These are phyloP conservation scores for Ophiodon elongatus DNA, from an alignment of 2,113 vertebrate species.

Conservation along the genomic window DNA sequence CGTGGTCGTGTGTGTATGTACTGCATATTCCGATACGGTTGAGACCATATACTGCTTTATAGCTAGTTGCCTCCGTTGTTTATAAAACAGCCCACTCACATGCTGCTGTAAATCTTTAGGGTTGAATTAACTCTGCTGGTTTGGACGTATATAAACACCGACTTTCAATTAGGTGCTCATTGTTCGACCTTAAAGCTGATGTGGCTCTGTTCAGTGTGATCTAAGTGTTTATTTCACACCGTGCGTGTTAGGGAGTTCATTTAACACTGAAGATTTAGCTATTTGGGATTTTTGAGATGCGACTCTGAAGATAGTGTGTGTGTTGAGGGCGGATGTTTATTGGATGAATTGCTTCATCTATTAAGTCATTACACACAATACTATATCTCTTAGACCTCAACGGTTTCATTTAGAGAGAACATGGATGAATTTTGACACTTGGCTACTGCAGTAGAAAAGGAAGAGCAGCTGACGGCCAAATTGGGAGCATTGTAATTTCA, in stretches of 20 bases:
- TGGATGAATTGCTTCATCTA: neutral
- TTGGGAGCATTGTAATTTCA: neutral
- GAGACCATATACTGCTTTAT: neutral
- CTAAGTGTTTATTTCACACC: constrained; percentile 18
- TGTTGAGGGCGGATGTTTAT: neutral
- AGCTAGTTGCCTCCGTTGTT: neutral
- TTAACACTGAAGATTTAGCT: constrained; percentile 2
- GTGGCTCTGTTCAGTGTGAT: constrained; percentile 3
- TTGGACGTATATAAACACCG: neutral
- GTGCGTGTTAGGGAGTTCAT: no score
- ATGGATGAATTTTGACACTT: constrained; percentile 6
- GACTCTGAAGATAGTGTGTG: neutral
- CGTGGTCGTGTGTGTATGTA: neutral
- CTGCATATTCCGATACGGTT: neutral
- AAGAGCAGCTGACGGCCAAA: neutral
- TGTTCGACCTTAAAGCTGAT: constrained; percentile 11
- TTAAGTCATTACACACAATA: neutral
- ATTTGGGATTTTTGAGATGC: neutral
- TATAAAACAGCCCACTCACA: neutral
- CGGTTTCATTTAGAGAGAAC: constrained; percentile 5
- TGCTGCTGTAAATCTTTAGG: constrained; percentile 22
- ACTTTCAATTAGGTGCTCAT: constrained; percentile 10
- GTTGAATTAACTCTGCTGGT: neutral
- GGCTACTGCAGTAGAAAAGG: neutral
- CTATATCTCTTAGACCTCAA: neutral